Conservation (phyloP, 2,888 invertebrate genomes). For the Leptarthrus brevirostris region DNA sequence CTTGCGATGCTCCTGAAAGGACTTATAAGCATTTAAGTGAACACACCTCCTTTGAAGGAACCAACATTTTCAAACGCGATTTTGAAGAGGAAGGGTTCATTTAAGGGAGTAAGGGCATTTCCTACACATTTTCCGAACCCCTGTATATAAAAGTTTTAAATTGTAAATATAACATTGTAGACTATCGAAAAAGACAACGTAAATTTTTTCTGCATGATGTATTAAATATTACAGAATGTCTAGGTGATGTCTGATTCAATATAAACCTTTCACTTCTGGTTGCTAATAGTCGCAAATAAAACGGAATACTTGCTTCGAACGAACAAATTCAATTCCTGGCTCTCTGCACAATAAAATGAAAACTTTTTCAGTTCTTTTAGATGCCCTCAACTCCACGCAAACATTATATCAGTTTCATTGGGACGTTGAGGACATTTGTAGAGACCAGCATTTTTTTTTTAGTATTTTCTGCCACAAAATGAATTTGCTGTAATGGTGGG, state of each 20-base stretch:
- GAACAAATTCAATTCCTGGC: constrained; percentile 35
- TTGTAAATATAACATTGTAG: too few relatives aligned
- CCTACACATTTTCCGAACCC: too few relatives aligned
- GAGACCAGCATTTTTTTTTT: background rate
- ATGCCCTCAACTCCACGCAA: background rate
- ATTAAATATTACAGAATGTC: background rate
- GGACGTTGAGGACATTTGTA: background rate
- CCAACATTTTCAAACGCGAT: too few relatives aligned
- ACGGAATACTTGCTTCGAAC: constrained; percentile 16
- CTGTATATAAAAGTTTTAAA: too few relatives aligned
- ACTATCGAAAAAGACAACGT: too few relatives aligned
- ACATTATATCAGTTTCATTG: constrained; percentile 21
- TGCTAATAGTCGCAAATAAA: constrained; percentile 9
- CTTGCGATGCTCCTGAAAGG: too few relatives aligned
- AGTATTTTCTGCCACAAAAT: constrained; percentile 34
- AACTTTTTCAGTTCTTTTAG: constrained; percentile 24
- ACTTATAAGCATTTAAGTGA: too few relatives aligned
- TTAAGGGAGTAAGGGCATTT: too few relatives aligned
- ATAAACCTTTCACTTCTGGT: background rate
- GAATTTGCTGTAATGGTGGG: constrained; percentile 42
- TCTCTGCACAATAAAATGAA: constrained; percentile 21
- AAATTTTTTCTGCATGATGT: too few relatives aligned
- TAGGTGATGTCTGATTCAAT: background rate
- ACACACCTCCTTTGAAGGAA: too few relatives aligned
- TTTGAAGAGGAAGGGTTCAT: too few relatives aligned